A percentile compares a stretch with the other conserved stretches of the same genome.
These are phyloP conservation scores for Drosophila macrospina DNA, from an alignment of 2,888 invertebrate species.

Conservation along the genomic window DNA sequence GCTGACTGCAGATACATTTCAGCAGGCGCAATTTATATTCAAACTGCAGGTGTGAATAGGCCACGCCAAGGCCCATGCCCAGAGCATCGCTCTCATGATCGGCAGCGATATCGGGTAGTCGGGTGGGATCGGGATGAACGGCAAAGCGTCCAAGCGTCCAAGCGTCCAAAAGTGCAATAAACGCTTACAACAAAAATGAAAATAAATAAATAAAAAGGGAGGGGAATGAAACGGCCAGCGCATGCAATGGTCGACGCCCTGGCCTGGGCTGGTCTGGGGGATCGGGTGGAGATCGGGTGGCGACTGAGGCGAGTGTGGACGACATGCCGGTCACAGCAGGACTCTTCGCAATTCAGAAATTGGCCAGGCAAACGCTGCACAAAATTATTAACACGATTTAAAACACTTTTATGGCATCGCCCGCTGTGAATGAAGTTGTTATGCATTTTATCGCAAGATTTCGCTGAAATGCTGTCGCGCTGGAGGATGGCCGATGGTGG, in stretches of 20 bases:
- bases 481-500: neutral
- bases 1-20: slow-evolving; percentile 77
- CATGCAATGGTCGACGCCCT: slow-evolving; percentile 57
- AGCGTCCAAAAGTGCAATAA: slow-evolving; percentile 61
- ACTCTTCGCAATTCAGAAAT: slow-evolving; percentile 74
- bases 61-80: slow-evolving; percentile 54
- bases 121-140: slow-evolving; percentile 22
- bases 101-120: slow-evolving; percentile 9
- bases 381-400: slow-evolving; percentile 85
- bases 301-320: slow-evolving; percentile 54
- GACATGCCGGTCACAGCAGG: slow-evolving; percentile 79
- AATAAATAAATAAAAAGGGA: slow-evolving; percentile 5
- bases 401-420: slow-evolving; percentile 85
- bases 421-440: slow-evolving; percentile 85
- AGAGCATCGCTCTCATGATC: slow-evolving; percentile 28
- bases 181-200: slow-evolving; percentile 36
- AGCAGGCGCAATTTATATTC: slow-evolving; percentile 75
- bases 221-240: slow-evolving; percentile 34
- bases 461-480: slow-evolving; percentile 62
- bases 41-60: slow-evolving; percentile 77
- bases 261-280: slow-evolving; percentile 3
- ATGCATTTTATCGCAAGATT: slow-evolving; percentile 80
- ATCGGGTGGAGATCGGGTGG: slow-evolving; percentile 3
- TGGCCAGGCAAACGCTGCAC: slow-evolving; percentile 75
- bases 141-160: slow-evolving; percentile 50